Percentiles rank a stretch among this genome's conserved stretches.
Evolutionary conservation across 1,140 invertebrate genomes (phyloP).

Genomic region (Brachionus plicatilis): DNA sequence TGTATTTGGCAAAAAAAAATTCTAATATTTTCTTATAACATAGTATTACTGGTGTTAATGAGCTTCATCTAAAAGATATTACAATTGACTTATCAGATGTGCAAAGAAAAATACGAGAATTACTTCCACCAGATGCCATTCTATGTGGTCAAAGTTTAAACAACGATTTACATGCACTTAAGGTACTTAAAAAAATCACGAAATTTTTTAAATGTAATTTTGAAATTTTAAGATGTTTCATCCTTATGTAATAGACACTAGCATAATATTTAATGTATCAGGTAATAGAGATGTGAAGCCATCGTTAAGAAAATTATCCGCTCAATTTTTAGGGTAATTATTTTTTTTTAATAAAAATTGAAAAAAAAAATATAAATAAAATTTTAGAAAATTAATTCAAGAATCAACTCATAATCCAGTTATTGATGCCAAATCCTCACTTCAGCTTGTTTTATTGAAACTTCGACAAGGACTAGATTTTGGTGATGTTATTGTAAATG

Average conservation of each 20-base stretch:
- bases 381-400: constrained; percentile 39
- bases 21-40: background rate
- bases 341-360: background rate
- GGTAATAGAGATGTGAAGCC: constrained; percentile 28
- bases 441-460: constrained; percentile 11
- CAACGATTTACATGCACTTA: constrained; percentile 38
- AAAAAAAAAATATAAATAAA: background rate
- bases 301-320: background rate
- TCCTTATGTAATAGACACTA: constrained; percentile 39
- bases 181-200: background rate
- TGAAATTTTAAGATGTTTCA: constrained; percentile 35
- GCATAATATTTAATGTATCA: constrained; percentile 29
- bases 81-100: background rate
- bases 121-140: constrained; percentile 31
- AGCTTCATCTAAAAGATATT: background rate
- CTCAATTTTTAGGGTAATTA: constrained; percentile 38
- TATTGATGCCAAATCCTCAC: constrained; percentile 16
- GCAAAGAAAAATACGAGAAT: background rate
- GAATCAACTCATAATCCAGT: constrained; percentile 26
- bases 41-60: constrained; percentile 15
- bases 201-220: background rate
- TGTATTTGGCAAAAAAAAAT: background rate
- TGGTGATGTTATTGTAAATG: constrained; percentile 37
- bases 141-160: constrained; percentile 33
- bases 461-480: constrained; percentile 28